Evolutionary conservation across 2,888 invertebrate species (phyloP).

Genomic region (Mesorhabditis sp.): DNA sequence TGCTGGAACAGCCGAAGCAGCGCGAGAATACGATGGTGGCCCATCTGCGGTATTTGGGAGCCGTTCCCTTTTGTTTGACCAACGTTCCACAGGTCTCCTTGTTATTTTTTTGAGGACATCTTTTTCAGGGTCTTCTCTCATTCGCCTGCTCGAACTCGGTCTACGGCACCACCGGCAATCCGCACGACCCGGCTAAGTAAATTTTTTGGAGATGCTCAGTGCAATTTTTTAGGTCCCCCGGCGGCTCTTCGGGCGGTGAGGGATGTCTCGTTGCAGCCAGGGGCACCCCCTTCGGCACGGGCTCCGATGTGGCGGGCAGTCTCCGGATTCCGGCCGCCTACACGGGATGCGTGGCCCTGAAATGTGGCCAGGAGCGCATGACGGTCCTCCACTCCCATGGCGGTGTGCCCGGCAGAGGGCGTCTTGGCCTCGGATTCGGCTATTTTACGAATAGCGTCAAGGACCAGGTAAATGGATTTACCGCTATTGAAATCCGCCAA

Average conservation of each 20-base stretch:
- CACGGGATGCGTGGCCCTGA: constrained; percentile 61
- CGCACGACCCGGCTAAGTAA: constrained; percentile 53
- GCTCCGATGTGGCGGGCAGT: constrained; percentile 62
- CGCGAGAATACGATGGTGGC: constrained; percentile 44
- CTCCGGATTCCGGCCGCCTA: constrained; percentile 61
- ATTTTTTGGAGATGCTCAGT: background rate
- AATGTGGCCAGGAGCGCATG: constrained; percentile 58
- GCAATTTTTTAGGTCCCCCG: constrained; percentile 51
- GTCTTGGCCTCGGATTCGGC: constrained; percentile 45
- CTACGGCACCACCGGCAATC: constrained; percentile 61
- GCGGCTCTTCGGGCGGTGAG: constrained; percentile 63
- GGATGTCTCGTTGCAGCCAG: constrained; percentile 61
- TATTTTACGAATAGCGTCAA: constrained; percentile 52
- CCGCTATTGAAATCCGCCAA: background rate
- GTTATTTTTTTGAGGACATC: constrained; percentile 30
- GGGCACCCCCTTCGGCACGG: constrained; percentile 61
- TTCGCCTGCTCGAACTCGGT: constrained; percentile 59
- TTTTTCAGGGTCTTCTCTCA: constrained; percentile 52
- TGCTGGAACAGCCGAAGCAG: constrained; percentile 51
- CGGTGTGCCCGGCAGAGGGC: constrained; percentile 51
- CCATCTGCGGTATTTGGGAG: constrained; percentile 58
- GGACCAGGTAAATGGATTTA: constrained; percentile 38
- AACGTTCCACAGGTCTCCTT: background rate
- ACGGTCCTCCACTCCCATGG: constrained; percentile 32
- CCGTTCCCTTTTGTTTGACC: constrained; percentile 54